A percentile compares a stretch with the other conserved stretches of the same genome.
These are phyloP conservation scores for Lepisosteus oculatus DNA, from an alignment of 2,113 vertebrate genomes.

Conservation along the genomic window DNA sequence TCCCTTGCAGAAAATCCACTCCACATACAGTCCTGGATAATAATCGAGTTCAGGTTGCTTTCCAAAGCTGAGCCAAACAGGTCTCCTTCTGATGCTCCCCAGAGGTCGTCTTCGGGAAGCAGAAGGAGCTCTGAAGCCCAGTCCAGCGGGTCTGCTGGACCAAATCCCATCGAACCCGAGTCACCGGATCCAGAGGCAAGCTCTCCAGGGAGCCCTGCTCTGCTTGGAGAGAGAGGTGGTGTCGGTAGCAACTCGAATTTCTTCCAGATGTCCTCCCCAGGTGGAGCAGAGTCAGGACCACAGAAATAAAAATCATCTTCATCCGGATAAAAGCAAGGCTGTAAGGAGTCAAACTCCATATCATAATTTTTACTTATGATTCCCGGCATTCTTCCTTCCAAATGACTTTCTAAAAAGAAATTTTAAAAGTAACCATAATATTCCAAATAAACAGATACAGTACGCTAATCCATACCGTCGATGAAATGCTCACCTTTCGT, in stretches of 20 bases:
- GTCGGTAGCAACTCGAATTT: conserved; percentile 97
- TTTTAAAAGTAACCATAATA: conserved; percentile 35
- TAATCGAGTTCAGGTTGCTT: conserved; percentile 84
- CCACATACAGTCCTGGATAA: conserved; percentile 99
- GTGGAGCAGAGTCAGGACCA: conserved; percentile 90
- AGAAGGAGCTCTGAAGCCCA: conserved; percentile 93
- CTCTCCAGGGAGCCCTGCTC: conserved; percentile 79
- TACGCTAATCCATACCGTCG: too few species aligned
- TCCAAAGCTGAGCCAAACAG: conserved; percentile 73
- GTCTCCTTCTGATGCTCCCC: conserved; percentile 75
- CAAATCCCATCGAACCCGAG: conserved; percentile 60
- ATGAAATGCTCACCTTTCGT: too few species aligned
- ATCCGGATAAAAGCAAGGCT: conserved; percentile 96
- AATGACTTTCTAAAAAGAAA: too few species aligned
- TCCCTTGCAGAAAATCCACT: conserved; percentile 92
- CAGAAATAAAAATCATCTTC: conserved; percentile 97
- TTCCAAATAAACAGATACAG: too few species aligned
- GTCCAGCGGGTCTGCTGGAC: conserved; percentile 75
- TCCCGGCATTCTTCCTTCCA: conserved; percentile 78
- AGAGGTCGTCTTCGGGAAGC: conserved; percentile 76
- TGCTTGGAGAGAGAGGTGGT: conserved; percentile 93
- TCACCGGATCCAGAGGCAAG: conserved; percentile 52
- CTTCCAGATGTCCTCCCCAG: conserved; percentile 99
- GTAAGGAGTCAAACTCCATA: conserved; percentile 94
- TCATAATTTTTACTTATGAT: conserved; percentile 90